These are phyloP conservation scores for Megaustenia siamemsis DNA, from an alignment of 2,888 invertebrate species.

Conservation along the genomic window DNA sequence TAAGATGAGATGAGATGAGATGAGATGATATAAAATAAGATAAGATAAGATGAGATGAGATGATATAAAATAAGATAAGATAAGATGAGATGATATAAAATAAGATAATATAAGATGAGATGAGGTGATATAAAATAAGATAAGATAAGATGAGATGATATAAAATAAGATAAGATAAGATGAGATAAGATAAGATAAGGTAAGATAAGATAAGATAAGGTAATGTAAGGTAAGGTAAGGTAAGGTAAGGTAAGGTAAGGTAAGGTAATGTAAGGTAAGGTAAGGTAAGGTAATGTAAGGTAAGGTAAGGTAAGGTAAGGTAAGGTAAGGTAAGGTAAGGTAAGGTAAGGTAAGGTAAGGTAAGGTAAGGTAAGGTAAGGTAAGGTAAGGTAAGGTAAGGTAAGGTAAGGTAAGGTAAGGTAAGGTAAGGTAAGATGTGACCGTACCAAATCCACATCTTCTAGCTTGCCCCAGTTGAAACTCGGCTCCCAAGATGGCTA, in stretches of 20 bases:
- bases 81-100: not conserved
- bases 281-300: too few relatives aligned
- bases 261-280: too few relatives aligned
- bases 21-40: not conserved
- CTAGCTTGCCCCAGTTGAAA: too few relatives aligned
- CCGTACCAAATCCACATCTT: too few relatives aligned
- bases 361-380: too few relatives aligned
- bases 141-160: not conserved
- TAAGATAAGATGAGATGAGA: not conserved
- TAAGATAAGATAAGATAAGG: not conserved
- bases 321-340: not conserved
- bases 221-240: too few relatives aligned
- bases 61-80: not conserved
- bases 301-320: not conserved
- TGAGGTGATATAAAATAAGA: not conserved
- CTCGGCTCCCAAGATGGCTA: too few relatives aligned
- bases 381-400: too few relatives aligned
- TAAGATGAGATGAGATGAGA: not conserved
- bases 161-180: too few relatives aligned
- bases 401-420: too few relatives aligned
- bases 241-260: not conserved
- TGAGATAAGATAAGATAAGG: constrained; percentile 9
- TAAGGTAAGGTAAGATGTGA: too few relatives aligned
- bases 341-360: not conserved
- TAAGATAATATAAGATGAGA: too few relatives aligned